Conservation (phyloP, 1,140 invertebrate species). For the Whitmania pigra region DNA sequence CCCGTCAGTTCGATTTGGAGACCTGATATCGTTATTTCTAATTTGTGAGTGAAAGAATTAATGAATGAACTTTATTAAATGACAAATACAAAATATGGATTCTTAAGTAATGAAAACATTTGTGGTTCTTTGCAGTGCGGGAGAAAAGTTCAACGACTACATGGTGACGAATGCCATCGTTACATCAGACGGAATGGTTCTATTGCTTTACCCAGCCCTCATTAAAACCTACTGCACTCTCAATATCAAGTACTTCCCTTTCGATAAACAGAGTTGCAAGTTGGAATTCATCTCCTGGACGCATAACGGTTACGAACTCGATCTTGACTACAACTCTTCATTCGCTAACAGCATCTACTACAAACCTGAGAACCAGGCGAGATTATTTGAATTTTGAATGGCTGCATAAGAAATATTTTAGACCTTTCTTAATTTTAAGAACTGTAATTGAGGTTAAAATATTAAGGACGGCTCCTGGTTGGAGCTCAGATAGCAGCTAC, state of each 20-base stretch:
- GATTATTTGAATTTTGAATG: neutral
- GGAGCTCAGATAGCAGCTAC: neutral
- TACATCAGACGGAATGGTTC: constrained; percentile 75
- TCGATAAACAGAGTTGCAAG: constrained; percentile 27
- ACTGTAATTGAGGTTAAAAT: neutral
- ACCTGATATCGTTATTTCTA: constrained; percentile 42
- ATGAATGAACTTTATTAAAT: neutral
- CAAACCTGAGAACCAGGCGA: constrained; percentile 25
- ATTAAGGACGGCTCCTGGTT: neutral
- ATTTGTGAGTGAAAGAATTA: constrained; percentile 39
- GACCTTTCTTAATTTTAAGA: neutral
- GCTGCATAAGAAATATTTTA: neutral
- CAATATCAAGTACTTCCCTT: constrained; percentile 27
- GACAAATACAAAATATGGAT: neutral
- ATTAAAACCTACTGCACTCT: constrained; percentile 28
- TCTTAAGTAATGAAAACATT: constrained; percentile 16
- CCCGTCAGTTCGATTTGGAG: constrained; percentile 39
- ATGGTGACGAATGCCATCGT: constrained; percentile 89
- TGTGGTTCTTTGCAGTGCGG: constrained; percentile 55
- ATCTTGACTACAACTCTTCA: constrained; percentile 22
- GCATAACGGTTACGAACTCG: constrained; percentile 23
- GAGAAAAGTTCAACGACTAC: constrained; percentile 93
- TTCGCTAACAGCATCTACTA: constrained; percentile 25
- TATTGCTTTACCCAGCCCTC: constrained; percentile 48
- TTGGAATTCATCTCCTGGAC: constrained; percentile 28